Evolutionary conservation across 2,113 vertebrate species (phyloP), one percentile per base, ranked within the genome.

Genomic region (Macaca mulatta): DNA sequence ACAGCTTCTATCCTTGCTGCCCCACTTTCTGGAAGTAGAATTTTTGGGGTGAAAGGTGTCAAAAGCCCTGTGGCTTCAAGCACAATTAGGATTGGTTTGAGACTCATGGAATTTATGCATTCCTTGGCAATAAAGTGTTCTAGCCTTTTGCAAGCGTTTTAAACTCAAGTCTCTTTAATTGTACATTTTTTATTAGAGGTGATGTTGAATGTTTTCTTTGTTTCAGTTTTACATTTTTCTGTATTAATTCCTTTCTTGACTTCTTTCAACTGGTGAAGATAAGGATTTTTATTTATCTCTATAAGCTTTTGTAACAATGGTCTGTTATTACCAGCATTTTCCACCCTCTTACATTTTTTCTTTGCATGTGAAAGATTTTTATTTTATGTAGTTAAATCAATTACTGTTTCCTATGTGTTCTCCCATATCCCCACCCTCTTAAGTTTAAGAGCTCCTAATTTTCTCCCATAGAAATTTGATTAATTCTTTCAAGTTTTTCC

Each of bases 261-360:
- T 96, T 89, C 40, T 95, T 92, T 95, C 32, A 72, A 67, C 14
- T 64, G 32, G 61, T 93, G 64, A 93, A 93, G 32, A 64, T 57
- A 72, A 22, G 17, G 27, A 6, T 43, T 81, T 91, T 52, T 74
- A 79, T 43, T 40, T 70, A 85, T 45, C 79, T 74, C 7, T 72
- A 18, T 30, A 72, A 84, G 25, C 22, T 64, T 93, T 89, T 74
- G 50, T 83, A 95, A 72, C 48, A 83, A 38, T 92, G 48, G n/a
- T 77, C 67, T 3, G 14, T 87, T 61, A 55, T 45, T 45, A 77
- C 38, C 25, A 59, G 43, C 81, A 70, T 72, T 64, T 91, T 72
- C 38, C 3, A 64, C n/a, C 18, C 5, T 86, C 72, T 81, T 30
- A 79, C 64, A 6, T 10, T 40, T 64, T 93, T 80, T 80, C 32